Evolutionary conservation across 2,888 invertebrate genomes (phyloP), one percentile per base, ranked within the genome.

Genomic region (Candidula unifasciata): DNA sequence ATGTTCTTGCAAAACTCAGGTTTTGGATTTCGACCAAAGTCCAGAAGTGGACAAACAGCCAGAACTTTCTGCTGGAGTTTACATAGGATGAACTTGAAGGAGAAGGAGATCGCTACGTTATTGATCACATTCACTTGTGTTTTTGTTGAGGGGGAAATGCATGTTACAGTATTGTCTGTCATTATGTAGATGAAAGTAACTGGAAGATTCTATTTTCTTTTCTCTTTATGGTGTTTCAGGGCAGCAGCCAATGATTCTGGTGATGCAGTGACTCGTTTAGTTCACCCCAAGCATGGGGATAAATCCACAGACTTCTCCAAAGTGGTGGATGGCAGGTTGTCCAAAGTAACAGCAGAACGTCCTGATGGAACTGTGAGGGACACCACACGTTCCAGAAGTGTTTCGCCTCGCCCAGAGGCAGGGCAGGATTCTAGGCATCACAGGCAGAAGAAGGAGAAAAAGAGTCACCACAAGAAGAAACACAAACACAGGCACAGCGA

Each of bases 401-500:
- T 68, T 37, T 78, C 80, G 21, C 80, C 69, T 5, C 69, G 24
- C 10, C 80, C 54, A n/a, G 80, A 80, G 0, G n/a, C 27, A 71
- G 35, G 37, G 2, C 35, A 33, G 24, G 69, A 33, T 10, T 35
- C 66, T 60, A 85, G 44, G 52, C 68, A 77, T 54, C 73, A 71
- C 64, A 77, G 71, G 21, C 78, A 82, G 3, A 77, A 79, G 71
- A 85, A 82, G 57, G 73, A 85, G 33, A 85, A 78, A 30, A 77
- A 74, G 68, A 82, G 84, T 21, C 85, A 83, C 52, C 85, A 86
- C 73, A 77, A 74, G 69, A 83, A 86, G 27, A 86, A 86, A 79
- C 85, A 83, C 68, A 82, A 74, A 33, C 57, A 52, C 0, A 78
- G 64, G 66, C 78, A 68, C 68, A 66, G 33, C 35, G 79, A 74